Conservation (phyloP, 2,113 vertebrate genomes). For the Hippoglossus stenolepis region DNA sequence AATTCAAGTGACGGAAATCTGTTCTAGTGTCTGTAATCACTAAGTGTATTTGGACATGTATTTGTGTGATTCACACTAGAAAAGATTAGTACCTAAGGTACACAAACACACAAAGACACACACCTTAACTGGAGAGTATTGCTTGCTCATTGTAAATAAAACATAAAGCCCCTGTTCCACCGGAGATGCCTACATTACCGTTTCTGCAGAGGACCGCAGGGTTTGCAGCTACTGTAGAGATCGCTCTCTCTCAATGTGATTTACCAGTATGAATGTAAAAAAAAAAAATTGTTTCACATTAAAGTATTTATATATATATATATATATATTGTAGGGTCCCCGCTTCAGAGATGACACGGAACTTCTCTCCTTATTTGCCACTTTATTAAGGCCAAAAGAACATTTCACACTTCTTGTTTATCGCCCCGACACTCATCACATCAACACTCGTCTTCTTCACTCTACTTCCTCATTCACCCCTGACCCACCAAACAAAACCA, state of each 20-base stretch:
- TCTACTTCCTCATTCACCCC: too few relatives aligned
- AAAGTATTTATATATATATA: too few relatives aligned
- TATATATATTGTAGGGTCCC: too few relatives aligned
- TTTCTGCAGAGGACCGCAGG: conserved; percentile 81
- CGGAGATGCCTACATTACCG: conserved; percentile 72
- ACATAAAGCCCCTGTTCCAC: conserved; percentile 82
- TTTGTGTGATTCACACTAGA: background rate
- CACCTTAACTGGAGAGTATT: conserved; percentile 81
- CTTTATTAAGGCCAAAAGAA: too few relatives aligned
- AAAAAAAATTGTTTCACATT: conserved; percentile 2
- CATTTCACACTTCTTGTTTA: too few relatives aligned
- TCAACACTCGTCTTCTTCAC: too few relatives aligned
- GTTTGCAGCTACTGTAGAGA: conserved; percentile 48
- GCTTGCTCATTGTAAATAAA: conserved; percentile 92
- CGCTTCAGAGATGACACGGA: too few relatives aligned
- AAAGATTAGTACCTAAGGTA: background rate
- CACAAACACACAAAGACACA: conserved; percentile 19
- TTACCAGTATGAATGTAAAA: conserved; percentile 22
- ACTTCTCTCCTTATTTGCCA: too few relatives aligned
- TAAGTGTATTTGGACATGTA: background rate
- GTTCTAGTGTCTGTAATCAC: background rate
- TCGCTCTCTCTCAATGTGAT: conserved; percentile 9
- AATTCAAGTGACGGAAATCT: background rate
- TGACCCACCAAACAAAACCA: too few relatives aligned
- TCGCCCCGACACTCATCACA: too few relatives aligned